These are phyloP conservation scores for Rhagologus leucostigma DNA, from an alignment of 2,113 vertebrate genomes.

Conservation along the genomic window DNA sequence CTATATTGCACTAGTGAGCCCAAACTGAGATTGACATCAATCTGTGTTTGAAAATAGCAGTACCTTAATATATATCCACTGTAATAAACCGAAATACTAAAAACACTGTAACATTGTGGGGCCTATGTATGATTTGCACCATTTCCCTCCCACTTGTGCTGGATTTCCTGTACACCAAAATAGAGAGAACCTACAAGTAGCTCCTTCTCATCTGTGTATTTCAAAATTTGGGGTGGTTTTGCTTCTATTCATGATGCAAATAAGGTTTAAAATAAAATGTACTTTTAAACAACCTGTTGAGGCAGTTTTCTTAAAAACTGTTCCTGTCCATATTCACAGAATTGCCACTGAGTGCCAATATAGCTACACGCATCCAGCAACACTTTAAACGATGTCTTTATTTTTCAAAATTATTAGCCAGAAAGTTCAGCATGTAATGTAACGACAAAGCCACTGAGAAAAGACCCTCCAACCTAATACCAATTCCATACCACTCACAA, in stretches of 20 bases:
- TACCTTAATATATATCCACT: background rate
- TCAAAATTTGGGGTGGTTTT: background rate
- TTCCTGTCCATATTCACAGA: background rate
- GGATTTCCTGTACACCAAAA: background rate
- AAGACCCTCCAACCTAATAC: background rate
- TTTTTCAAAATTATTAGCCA: background rate
- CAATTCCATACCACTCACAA: background rate
- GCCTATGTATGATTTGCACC: background rate
- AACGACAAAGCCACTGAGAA: background rate
- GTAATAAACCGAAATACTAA: background rate
- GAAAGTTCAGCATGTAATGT: background rate
- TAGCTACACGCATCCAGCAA: accelerated
- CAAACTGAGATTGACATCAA: background rate
- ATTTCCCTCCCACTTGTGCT: background rate
- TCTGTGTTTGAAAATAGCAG: background rate
- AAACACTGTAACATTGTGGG: background rate
- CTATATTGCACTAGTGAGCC: background rate
- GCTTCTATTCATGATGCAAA: background rate
- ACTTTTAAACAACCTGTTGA: background rate
- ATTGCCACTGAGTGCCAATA: background rate
- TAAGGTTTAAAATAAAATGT: background rate
- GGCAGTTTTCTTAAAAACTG: background rate
- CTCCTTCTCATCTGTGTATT: background rate
- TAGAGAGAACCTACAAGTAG: background rate
- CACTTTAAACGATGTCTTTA: background rate